phyloP scores from a whole-genome alignment of 30 jellyfish, hydroid and myxozoan genomes.

The Phacellophora camtschatica region DNA sequence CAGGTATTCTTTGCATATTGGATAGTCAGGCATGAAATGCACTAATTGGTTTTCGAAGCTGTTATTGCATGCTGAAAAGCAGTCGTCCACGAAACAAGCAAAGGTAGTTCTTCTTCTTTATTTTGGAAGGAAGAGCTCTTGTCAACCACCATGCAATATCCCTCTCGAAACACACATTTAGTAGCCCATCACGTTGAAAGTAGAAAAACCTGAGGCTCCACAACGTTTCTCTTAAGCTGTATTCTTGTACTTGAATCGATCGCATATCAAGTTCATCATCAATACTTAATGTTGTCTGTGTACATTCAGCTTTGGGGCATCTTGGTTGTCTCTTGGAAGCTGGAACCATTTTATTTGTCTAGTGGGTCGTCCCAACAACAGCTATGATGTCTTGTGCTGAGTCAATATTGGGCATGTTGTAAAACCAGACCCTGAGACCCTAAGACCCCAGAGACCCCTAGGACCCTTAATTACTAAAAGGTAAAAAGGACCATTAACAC shows the following conservation, averaged over 20 bases:
- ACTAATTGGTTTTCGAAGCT: neutral
- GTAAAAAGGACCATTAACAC: no score
- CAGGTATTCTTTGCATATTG: constrained; percentile 20
- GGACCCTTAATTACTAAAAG: no score
- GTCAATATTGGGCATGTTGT: constrained; percentile 44
- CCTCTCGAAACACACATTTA: neutral
- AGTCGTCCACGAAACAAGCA: constrained; percentile 48
- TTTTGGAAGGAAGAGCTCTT: neutral
- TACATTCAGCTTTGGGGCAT: neutral
- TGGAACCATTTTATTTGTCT: constrained; percentile 47
- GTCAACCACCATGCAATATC: constrained; percentile 50
- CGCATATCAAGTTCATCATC: neutral
- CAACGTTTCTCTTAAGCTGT: neutral
- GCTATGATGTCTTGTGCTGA: constrained; percentile 21
- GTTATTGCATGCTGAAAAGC: neutral
- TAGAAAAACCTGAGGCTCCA: neutral
- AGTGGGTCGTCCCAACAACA: constrained; percentile 32
- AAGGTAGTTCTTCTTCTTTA: constrained; percentile 14
- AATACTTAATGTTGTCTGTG: neutral
- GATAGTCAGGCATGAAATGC: constrained; percentile 37
- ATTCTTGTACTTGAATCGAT: neutral
- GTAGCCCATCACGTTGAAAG: neutral
- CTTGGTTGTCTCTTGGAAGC: constrained; percentile 4
- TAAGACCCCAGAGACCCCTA: no score
- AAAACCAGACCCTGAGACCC: neutral